These are phyloP conservation scores for Liasis olivaceus DNA, from an alignment of 2,797 vertebrate genomes.

Conservation along the genomic window DNA sequence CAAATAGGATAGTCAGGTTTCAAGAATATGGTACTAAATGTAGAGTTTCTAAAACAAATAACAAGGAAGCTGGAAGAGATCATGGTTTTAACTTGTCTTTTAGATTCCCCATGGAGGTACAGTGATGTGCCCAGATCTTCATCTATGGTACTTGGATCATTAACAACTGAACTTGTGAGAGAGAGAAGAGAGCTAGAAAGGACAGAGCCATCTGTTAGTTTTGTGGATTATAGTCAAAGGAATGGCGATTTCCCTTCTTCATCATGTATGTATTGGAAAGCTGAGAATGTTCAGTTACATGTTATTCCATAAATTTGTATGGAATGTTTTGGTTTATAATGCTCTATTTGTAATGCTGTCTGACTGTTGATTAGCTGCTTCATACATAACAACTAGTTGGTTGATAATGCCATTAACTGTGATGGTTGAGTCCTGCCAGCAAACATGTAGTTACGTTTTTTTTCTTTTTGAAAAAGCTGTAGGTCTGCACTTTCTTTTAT, in stretches of 20 bases:
- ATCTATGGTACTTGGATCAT: constrained; percentile 77
- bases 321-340: background rate
- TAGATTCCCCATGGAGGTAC: constrained; percentile 87
- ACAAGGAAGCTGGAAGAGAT: constrained; percentile 1
- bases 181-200: constrained; percentile 85
- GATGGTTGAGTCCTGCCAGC: background rate
- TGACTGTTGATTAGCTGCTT: background rate
- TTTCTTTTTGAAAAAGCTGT: background rate
- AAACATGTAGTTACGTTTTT: background rate
- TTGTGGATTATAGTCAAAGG: constrained; percentile 81
- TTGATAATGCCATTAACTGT: background rate
- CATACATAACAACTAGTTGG: background rate
- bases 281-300: background rate
- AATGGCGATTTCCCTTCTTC: constrained; percentile 77
- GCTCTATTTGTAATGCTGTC: background rate
- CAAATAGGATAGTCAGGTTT: background rate
- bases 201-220: constrained; percentile 74
- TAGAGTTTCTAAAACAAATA: background rate
- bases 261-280: constrained; percentile 75
- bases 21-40: background rate
- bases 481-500: too few species aligned
- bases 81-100: constrained; percentile 51
- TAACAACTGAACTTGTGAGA: constrained; percentile 81
- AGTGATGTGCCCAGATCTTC: constrained; percentile 85
- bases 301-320: background rate